Base-by-base conservation (phyloP, 1,140 invertebrate genomes). In the Meloidogyne floridensis region DNA sequence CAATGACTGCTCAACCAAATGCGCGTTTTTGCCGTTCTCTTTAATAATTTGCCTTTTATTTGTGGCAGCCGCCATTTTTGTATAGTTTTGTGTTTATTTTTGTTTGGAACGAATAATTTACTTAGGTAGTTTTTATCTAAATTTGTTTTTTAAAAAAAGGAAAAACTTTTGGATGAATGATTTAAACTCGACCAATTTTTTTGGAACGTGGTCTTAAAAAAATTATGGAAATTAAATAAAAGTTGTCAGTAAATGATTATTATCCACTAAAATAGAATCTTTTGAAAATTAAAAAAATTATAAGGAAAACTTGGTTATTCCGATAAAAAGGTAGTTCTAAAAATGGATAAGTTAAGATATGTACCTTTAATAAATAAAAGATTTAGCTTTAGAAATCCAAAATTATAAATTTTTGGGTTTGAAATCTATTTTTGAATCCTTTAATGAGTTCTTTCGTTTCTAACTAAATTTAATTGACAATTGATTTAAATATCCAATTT, bases 11-110 rank as follows among this genome's bases (percentile, higher is more conserved):
- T n/a, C 59, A n/a, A 65, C 15, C 0, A n/a, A n/a, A n/a, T n/a
- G 59, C 59, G 59, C 59, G 59, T 65, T 65, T 65, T 65, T 65
- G 59, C 59, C 59, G 59, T 65, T 65, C 59, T 65, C 59, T 65
- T 65, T 65, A 65, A 65, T 65, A 65, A 65, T 65, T n/a, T 65
- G 59, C n/a, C 59, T 15, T n/a, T 65, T 65, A n/a, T 13, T 59
- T 59, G 56, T 59, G 56, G 15, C 56, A 59, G 56, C 59, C 15
- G 59, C 59, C 59, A 65, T 65, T 65, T 65, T 65, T 65, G 56
- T 15, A n/a, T 65, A 65, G 56, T 65, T 65, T 65, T 65, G 10
- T 65, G 59, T 65, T 65, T 65, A 65, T 65, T 65, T 65, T n/a
- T 65, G n/a, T 65, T 65, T 65, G 6, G n/a, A n/a, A 65, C 5